Evolutionary conservation across 2,113 vertebrate species (phyloP), one percentile per base, ranked within the genome.

Genomic region (Microcebus murinus): DNA sequence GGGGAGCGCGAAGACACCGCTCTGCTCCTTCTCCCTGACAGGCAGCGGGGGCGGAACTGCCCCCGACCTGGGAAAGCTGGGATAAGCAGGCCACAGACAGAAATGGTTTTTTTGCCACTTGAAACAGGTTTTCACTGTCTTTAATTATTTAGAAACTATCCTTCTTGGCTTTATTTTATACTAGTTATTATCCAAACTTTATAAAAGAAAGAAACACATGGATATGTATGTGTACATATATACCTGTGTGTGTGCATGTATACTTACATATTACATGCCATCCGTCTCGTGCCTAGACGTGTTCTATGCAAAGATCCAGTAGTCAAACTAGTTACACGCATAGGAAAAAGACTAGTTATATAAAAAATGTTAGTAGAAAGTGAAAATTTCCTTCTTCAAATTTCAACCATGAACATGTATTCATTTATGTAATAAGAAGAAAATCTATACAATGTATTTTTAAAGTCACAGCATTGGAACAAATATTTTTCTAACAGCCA

Each of bases 401-500:
- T 82, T 76, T 73, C 18, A 79, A 2, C 25, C 59, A 8, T 70
- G 42, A 82, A 36, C 57, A 67, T n/a, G 45, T 25, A 63, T 48
- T 87, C 27, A 82, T 57, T 67, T 90, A 8, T 45, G 6, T 55
- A 92, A 81, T 67, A 17, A 65, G 71, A 94, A 91, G 52, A 50
- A 91, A 87, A 77, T 95, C 48, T 74, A 29, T 73, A 90, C 68
- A 90, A 73, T 67, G 15, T 27, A 42, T 48, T 87, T 65, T 87
- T 59, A 12, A 95, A 82, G 76, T 68, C 71, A 80, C 55, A 39
- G 36, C 14, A 68, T 80, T 87, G 67, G 76, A 93, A 79, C 39
- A 87, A 84, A 55, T 95, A 74, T 73, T 87, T 84, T 97, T 71
- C 90, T 74, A 61, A 87, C 7, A 59, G 68, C 10, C 23, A 61